Evolutionary conservation across 2,888 invertebrate species (phyloP).

Genomic region (Cinara cedri): DNA sequence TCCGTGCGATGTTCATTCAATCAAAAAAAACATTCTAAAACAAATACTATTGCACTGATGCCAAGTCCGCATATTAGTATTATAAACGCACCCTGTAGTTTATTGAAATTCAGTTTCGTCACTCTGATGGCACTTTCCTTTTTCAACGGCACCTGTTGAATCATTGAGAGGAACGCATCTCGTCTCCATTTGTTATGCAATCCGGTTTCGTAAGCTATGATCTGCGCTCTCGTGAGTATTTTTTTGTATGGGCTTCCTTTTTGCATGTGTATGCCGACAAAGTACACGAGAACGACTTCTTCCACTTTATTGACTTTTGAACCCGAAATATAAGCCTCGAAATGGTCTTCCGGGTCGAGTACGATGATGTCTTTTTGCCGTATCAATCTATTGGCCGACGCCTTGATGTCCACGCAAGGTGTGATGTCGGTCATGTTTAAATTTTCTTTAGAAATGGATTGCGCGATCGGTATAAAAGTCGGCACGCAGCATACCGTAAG

Average conservation of each 20-base stretch:
- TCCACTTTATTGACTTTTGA: slow-evolving; percentile 44
- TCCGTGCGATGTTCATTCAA: too few relatives aligned
- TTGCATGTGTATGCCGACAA: slow-evolving; percentile 51
- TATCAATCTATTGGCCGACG: slow-evolving; percentile 35
- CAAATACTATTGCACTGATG: background rate
- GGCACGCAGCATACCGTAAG: slow-evolving; percentile 49
- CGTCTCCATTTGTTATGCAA: slow-evolving; percentile 48
- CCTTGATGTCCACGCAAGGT: slow-evolving; percentile 22
- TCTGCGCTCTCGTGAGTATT: slow-evolving; percentile 37
- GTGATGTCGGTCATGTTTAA: slow-evolving; percentile 23
- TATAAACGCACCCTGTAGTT: slow-evolving; percentile 43
- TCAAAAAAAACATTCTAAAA: background rate
- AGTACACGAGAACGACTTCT: slow-evolving; percentile 49
- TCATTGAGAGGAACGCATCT: background rate
- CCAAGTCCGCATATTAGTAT: slow-evolving; percentile 18
- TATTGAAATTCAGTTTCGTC: slow-evolving; percentile 22
- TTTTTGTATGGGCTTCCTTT: slow-evolving; percentile 50
- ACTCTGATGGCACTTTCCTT: background rate
- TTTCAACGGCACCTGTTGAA: background rate
- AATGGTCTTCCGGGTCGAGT: slow-evolving; percentile 57
- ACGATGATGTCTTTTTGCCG: slow-evolving; percentile 49
- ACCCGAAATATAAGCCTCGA: slow-evolving; percentile 39
- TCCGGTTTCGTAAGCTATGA: slow-evolving; percentile 50
- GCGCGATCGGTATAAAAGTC: slow-evolving; percentile 56
- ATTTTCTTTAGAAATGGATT: slow-evolving; percentile 39